Evolutionary conservation across 1,140 invertebrate species (phyloP), one percentile per base, ranked within the genome.

Genomic region (Acromyrmex echinatior): DNA sequence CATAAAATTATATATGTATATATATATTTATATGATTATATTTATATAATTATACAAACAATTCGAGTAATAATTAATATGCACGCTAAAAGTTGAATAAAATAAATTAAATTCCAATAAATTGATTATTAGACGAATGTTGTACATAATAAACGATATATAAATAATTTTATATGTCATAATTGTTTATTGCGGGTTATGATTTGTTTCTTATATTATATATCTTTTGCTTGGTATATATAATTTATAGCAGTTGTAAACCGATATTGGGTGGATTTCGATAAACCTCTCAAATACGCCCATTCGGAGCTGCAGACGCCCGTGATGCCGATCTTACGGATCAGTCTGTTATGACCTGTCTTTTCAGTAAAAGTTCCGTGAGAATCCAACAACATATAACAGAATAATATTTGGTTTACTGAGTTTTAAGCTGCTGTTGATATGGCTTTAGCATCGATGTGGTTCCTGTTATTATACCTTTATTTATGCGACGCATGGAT

Each of bases 211-310:
- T 39, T 39, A 45, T 45, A 45, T 45, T n/a, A 70, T 14, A 53
- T 25, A 25, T 70, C 25, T 77, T 39, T 84, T 84, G 31, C 1
- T 28, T 10, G 21, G 12, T n/a, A 70, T 31, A 35, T 7, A 25
- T 73, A 53, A 62, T 58, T 28, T 51, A 39, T 58, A 49, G 62
- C 28, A 28, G 21, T 4, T 65, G 92, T 91, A 93, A 91, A 73
- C 14, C 35, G 88, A 93, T 93, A 93, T 51, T 90, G 92, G 92
- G 92, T 88, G 92, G 87, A 90, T 65, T 60, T 79, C 35, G 92
- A 92, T 92, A 92, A 92, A 60, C 86, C 53, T 53, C 35, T 65
- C 31, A 62, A 91, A 88, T 91, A 92, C 92, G 92, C 92, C 92
- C 89, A 89, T 91, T 81, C n/a, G 14, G 3, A 62, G 76, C 21